Evolutionary conservation across 2,113 vertebrate species (phyloP).

Genomic region (Speoplatyrhinus poulsoni): DNA sequence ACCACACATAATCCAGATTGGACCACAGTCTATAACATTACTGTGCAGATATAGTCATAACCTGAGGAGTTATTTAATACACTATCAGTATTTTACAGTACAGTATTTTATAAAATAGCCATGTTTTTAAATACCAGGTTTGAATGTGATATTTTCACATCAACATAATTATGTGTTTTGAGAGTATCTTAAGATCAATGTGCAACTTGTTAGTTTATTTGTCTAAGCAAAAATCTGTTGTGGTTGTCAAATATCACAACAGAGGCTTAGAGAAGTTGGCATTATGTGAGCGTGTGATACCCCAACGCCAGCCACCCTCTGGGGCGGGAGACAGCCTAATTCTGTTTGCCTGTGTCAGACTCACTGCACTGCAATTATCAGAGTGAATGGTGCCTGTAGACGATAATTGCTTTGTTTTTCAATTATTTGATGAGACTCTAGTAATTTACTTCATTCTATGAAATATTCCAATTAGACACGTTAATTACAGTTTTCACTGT

Average conservation of each 20-base stretch:
- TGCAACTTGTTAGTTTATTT: background rate
- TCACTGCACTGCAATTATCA: conserved; percentile 73
- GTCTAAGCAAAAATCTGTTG: background rate
- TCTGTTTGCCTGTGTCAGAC: conserved; percentile 74
- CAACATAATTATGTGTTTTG: conserved; percentile 18
- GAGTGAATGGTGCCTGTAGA: conserved; percentile 67
- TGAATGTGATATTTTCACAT: conserved; percentile 1
- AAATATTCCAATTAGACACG: conserved; percentile 81
- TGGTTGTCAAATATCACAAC: conserved; percentile 30
- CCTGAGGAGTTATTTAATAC: background rate
- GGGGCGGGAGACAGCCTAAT: conserved; percentile 59
- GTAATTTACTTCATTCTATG: conserved; percentile 80
- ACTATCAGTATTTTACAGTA: too few species aligned
- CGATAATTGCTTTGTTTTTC: conserved; percentile 81
- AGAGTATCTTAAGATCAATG: conserved; percentile 3
- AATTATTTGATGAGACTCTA: conserved; percentile 77
- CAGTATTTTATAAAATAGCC: background rate
- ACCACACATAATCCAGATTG: too few species aligned
- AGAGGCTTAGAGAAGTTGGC: conserved; percentile 36
- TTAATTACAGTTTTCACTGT: conserved; percentile 80
- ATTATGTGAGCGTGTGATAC: conserved; percentile 47
- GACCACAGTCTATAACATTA: too few species aligned
- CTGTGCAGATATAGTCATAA: background rate
- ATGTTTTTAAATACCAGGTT: background rate
- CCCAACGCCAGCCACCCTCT: conserved; percentile 49